A percentile compares a stretch with the other conserved stretches of the same genome.
Evolutionary conservation across 2,888 invertebrate genomes (phyloP).

Genomic region (Eilema griseolum): DNA sequence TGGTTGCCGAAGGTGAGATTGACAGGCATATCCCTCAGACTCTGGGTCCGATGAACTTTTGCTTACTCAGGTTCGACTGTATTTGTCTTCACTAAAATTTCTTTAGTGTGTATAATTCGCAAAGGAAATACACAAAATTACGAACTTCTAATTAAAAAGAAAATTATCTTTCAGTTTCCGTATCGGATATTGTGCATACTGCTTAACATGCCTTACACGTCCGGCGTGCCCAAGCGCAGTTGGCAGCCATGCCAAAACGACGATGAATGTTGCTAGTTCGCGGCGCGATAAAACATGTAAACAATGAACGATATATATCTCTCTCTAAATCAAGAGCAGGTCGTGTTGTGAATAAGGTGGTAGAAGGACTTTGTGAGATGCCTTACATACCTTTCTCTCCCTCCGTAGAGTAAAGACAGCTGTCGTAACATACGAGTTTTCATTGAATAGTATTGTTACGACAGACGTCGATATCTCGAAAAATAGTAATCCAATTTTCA

Average conservation of each 20-base stretch:
- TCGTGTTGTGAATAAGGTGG: neutral
- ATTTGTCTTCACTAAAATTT: no score
- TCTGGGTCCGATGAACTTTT: no score
- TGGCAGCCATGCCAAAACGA: slow-evolving; percentile 37
- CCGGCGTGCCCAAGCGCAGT: slow-evolving; percentile 14
- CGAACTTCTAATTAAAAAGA: neutral
- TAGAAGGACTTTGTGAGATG: neutral
- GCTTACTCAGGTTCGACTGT: no score
- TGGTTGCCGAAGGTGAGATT: no score
- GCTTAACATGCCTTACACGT: slow-evolving; percentile 3
- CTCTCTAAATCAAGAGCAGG: slow-evolving; percentile 3
- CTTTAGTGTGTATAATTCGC: neutral
- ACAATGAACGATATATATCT: slow-evolving; percentile 28
- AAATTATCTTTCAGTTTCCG: neutral
- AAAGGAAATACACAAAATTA: neutral
- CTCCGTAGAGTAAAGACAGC: neutral
- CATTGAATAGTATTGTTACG: neutral
- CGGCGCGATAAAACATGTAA: slow-evolving; percentile 32
- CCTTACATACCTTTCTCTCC: neutral
- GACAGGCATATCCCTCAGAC: no score
- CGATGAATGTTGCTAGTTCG: slow-evolving; percentile 20
- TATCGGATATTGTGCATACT: neutral
- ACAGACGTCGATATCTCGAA: no score
- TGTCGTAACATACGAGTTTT: neutral
- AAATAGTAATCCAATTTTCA: no score